phyloP scores from a whole-genome alignment of 2,888 invertebrate genomes.

The Biston stratarius region DNA sequence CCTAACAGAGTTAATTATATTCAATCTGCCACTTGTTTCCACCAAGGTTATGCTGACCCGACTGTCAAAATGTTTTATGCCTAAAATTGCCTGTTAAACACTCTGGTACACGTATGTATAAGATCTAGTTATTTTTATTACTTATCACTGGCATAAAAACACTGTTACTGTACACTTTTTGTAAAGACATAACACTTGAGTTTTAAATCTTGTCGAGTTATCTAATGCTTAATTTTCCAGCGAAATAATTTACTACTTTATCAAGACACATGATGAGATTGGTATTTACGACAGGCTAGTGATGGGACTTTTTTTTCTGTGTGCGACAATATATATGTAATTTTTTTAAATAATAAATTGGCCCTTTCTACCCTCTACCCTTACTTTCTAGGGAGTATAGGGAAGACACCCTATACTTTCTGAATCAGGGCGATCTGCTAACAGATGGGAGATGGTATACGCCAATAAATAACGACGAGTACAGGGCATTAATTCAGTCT shows the following conservation, averaged over 20 bases:
- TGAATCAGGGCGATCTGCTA: no score
- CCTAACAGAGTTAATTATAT: conserved; percentile 4
- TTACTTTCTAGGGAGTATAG: no score
- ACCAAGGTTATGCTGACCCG: conserved; percentile 6
- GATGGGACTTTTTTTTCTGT: conserved; percentile 10
- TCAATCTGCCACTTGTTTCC: conserved; percentile 7
- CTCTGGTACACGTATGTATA: neutral
- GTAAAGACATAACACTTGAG: neutral
- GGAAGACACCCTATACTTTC: no score
- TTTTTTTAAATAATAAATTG: no score
- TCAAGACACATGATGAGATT: conserved; percentile 14
- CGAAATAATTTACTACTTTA: conserved; percentile 13
- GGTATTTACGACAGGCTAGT: conserved; percentile 12
- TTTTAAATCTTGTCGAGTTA: conserved; percentile 11
- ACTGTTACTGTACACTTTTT: neutral
- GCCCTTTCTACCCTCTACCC: no score
- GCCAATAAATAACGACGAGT: no score
- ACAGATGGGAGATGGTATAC: no score
- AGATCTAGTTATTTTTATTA: neutral
- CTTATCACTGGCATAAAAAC: conserved; percentile 4
- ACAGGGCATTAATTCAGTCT: no score
- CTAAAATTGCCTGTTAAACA: neutral
- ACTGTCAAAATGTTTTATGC: neutral
- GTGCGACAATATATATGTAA: no score
- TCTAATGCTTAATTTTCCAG: conserved; percentile 6